Base-by-base conservation (phyloP, 2,113 vertebrate species). In the Pan paniscus region DNA sequence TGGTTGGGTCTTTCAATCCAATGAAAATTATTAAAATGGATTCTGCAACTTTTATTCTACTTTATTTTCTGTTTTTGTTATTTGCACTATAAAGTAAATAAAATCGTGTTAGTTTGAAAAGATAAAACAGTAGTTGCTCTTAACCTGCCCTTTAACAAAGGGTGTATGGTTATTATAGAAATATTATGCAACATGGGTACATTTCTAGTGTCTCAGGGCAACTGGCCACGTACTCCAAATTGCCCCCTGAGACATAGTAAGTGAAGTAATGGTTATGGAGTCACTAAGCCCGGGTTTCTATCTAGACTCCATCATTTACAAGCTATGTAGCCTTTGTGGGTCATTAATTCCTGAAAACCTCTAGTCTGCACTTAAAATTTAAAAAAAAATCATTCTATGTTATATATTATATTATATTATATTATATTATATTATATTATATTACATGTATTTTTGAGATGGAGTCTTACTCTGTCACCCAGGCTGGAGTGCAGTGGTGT, bases 51-150 rank as follows among this genome's bases (percentile, higher is more conserved):
- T 78, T 84, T 22, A 40, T 55, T 22, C 79, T 20, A 43, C 73
- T 95, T 35, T 90, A 87, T 48, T 91, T 59, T 95, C 73, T 73
- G 52, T 48, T 88, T 52, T 76, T 94, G 11, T 20, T 78, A 73
- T 78, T 97, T 84, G 6, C 61, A 70, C n/a, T 92, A 94, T 55
- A 61, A 61, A 93, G 57, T 93, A 85, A 89, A 80, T 61, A 95
- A 97, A 96, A 75, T 30, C 40, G 9, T 90, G 35, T 50, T 83
- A 88, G 16, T 57, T 48, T 89, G 91, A 78, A 89, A 59, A 68
- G 4, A 78, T 8, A 46, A 94, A 68, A 11, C 12, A 94, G 48
- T 18, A 43, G 14, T 35, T 97, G 22, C 9, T 75, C 5, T 22
- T 78, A 64, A 61, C 0, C 30, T 84, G 20, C 8, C 13, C 13